phyloP scores from a whole-genome alignment of 2,113 vertebrate species.

The Colossoma macropomum region DNA sequence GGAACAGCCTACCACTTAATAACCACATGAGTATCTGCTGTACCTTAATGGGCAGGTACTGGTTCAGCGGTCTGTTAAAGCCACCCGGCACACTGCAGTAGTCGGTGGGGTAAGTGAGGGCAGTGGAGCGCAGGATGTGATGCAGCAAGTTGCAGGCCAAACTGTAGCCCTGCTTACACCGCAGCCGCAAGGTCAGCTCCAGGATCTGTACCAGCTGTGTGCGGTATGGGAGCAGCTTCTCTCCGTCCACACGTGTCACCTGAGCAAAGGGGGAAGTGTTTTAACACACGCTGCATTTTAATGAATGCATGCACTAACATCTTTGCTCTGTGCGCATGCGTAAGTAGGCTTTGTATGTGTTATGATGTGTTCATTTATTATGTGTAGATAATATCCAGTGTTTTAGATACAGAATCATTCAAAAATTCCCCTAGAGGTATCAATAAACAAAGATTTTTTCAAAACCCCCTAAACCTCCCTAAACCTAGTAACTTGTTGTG shows the following conservation, averaged over 20 bases:
- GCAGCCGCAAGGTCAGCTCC: slow-evolving; percentile 88
- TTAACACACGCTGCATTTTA: not conserved
- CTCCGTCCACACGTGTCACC: slow-evolving; percentile 96
- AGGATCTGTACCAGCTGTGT: slow-evolving; percentile 92
- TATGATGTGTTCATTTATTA: too few species aligned
- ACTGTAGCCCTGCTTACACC: slow-evolving; percentile 97
- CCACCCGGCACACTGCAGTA: slow-evolving; percentile 98
- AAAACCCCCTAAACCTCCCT: too few species aligned
- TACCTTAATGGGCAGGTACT: slow-evolving; percentile 97
- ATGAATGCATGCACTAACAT: not conserved
- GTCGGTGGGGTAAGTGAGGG: slow-evolving; percentile 95
- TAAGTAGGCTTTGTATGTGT: not conserved
- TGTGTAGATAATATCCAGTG: too few species aligned
- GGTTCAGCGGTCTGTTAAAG: slow-evolving; percentile 86
- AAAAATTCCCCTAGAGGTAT: too few species aligned
- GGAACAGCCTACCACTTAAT: not conserved
- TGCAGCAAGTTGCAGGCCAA: slow-evolving; percentile 96
- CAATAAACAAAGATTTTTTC: too few species aligned
- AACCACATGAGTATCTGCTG: not conserved
- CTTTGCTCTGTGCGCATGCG: not conserved
- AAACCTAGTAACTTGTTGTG: too few species aligned
- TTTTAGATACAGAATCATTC: too few species aligned
- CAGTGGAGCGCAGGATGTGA: slow-evolving; percentile 92
- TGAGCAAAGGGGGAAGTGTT: slow-evolving; percentile 51
- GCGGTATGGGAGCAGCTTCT: slow-evolving; percentile 90